These are phyloP conservation scores for Picathartes gymnocephalus DNA, from an alignment of 2,113 vertebrate species.

Conservation along the genomic window DNA sequence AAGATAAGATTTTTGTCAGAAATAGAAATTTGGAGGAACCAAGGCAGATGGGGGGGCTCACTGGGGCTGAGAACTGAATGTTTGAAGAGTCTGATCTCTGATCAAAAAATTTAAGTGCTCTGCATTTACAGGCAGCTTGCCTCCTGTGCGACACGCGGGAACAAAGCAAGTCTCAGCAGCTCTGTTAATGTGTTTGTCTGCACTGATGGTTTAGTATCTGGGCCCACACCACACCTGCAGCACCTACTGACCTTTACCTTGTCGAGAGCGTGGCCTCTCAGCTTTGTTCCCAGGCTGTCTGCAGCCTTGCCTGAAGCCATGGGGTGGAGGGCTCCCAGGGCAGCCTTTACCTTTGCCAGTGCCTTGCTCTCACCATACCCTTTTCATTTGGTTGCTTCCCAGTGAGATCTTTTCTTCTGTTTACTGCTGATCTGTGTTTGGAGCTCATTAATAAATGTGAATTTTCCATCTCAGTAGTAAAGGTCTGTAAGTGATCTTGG, in stretches of 20 bases:
- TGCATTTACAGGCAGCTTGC: background rate
- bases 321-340: background rate
- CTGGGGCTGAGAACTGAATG: background rate
- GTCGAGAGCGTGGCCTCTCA: background rate
- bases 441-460: background rate
- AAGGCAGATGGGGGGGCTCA: too few species aligned
- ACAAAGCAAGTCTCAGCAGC: background rate
- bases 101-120: background rate
- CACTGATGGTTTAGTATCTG: background rate
- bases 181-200: background rate
- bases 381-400: background rate
- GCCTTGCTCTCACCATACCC: fast-evolving
- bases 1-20: background rate
- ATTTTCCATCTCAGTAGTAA: background rate
- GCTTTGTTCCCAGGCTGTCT: background rate
- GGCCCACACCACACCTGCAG: background rate
- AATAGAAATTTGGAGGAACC: background rate
- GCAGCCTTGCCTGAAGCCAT: background rate
- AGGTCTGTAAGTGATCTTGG: background rate
- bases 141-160: fast-evolving
- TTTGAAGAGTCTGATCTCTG: background rate
- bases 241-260: background rate
- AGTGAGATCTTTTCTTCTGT: background rate
- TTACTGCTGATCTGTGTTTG: background rate
- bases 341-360: background rate